A percentile compares a stretch with the other conserved stretches of the same genome.
phyloP scores from a whole-genome alignment of 2,113 vertebrate genomes.

The Petromus typicus region DNA sequence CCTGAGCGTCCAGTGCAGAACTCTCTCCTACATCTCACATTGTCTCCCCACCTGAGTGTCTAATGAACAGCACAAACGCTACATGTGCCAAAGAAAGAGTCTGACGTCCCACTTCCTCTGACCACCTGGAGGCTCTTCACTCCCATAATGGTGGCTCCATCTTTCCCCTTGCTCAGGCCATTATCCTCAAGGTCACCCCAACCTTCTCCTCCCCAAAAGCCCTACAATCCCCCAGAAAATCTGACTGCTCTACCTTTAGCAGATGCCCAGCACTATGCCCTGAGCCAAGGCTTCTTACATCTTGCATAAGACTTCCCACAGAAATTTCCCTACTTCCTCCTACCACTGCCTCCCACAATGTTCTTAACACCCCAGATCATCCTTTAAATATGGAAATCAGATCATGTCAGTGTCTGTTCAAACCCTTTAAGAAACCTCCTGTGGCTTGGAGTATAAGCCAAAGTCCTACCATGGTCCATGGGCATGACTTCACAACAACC shows the following conservation, averaged over 20 bases:
- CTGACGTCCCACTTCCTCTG: neutral
- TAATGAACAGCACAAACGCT: neutral
- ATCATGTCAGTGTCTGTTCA: neutral
- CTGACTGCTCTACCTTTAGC: neutral
- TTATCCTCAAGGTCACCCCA: neutral
- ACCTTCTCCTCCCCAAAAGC: neutral
- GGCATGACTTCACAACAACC: too few species aligned
- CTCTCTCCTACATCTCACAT: neutral
- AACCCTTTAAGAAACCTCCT: neutral
- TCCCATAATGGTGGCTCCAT: neutral
- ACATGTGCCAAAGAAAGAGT: neutral
- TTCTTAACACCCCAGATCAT: neutral
- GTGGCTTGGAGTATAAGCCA: neutral
- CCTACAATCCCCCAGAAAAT: conserved; percentile 1
- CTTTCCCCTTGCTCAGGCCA: neutral
- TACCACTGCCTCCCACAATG: neutral
- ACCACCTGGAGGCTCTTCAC: neutral
- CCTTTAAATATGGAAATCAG: neutral
- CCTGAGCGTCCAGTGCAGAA: neutral
- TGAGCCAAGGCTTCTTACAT: neutral
- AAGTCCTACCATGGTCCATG: neutral
- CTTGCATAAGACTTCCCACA: neutral
- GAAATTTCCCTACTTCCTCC: neutral
- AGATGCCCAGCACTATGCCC: neutral
- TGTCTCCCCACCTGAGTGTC: neutral